phyloP scores from a whole-genome alignment of 1,140 invertebrate species.

The Argopecten irradians region DNA sequence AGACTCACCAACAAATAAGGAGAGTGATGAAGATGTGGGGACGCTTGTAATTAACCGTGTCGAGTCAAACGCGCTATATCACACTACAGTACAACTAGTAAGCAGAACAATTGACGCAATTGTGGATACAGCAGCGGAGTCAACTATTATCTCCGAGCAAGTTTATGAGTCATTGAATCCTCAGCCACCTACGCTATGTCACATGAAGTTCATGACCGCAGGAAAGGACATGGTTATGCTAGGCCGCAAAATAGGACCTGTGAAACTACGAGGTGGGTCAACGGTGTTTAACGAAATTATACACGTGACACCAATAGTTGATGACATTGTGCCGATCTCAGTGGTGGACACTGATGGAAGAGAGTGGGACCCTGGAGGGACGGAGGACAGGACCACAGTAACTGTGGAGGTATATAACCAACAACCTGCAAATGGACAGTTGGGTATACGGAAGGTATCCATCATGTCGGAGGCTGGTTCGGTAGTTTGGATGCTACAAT shows the following conservation, averaged over 20 bases:
- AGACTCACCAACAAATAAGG: no score
- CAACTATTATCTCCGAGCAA: neutral
- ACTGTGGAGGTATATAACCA: neutral
- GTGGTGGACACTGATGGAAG: no score
- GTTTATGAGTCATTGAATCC: neutral
- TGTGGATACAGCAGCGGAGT: neutral
- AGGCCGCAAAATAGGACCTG: neutral
- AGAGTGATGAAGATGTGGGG: neutral
- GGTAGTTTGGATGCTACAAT: neutral
- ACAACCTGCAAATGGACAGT: no score
- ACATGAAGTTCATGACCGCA: neutral
- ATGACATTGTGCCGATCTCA: no score
- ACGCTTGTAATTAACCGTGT: neutral
- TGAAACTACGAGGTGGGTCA: neutral
- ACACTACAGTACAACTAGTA: neutral
- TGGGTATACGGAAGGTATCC: neutral
- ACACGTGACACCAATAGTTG: conserved; percentile 32
- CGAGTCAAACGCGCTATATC: neutral
- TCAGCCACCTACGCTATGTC: neutral
- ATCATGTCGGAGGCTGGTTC: neutral
- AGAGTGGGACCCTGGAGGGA: neutral
- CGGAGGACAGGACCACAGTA: neutral
- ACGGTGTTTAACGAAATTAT: neutral
- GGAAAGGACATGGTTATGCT: neutral
- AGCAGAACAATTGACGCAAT: neutral